Evolutionary conservation across 92 coral and sea anemone genomes (phyloP).

Genomic region (Porites evermanni): DNA sequence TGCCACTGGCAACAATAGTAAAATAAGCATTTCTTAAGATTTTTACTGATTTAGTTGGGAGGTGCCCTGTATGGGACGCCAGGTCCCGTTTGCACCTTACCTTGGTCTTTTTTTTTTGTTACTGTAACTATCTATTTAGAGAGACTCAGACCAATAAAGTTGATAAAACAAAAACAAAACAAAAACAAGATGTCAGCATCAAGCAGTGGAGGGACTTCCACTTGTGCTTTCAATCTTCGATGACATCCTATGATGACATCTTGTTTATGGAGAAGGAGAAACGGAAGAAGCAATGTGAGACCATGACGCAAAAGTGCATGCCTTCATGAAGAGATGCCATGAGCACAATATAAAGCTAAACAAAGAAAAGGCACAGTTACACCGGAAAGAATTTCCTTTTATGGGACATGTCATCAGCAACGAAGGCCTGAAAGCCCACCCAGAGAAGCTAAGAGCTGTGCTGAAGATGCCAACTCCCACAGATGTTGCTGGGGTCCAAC

Average conservation of each 20-base stretch:
- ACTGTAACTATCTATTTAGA: too few relatives aligned
- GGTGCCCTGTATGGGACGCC: too few relatives aligned
- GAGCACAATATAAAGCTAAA: slow-evolving; percentile 44
- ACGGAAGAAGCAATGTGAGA: slow-evolving; percentile 31
- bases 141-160: too few relatives aligned
- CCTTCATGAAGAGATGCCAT: slow-evolving; percentile 38
- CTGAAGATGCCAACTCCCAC: slow-evolving; percentile 57
- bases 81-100: too few relatives aligned
- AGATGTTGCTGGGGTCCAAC: slow-evolving; percentile 43
- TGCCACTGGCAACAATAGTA: too few relatives aligned
- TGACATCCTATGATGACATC: slow-evolving; percentile 1
- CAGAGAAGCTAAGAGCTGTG: slow-evolving; percentile 36
- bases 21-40: too few relatives aligned
- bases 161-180: too few relatives aligned
- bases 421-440: slow-evolving; percentile 45
- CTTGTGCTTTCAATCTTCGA: slow-evolving; percentile 33
- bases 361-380: slow-evolving; percentile 40
- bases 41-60: too few relatives aligned
- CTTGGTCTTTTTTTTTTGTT: too few relatives aligned
- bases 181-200: slow-evolving; percentile 18
- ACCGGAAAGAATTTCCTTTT: slow-evolving; percentile 35
- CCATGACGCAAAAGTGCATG: slow-evolving; percentile 33
- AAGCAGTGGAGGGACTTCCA: slow-evolving; percentile 36
- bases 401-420: slow-evolving; percentile 37
- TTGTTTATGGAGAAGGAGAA: slow-evolving; percentile 31